Conservation (phyloP, 2,797 vertebrate species). For the Molossus molossus region DNA sequence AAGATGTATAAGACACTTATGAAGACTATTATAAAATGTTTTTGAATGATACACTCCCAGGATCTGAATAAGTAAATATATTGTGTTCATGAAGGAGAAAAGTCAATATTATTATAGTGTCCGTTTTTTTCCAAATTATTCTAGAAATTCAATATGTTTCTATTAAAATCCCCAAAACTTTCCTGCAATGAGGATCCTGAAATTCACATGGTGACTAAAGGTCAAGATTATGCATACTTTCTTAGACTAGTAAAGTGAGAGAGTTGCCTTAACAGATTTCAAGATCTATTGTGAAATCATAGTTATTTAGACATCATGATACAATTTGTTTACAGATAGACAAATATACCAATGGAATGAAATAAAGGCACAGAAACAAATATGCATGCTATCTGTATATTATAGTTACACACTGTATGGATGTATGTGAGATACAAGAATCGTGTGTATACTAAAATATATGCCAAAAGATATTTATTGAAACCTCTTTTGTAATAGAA, state of each 20-base stretch:
- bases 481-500: slow-evolving; percentile 1
- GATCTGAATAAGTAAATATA: slow-evolving; percentile 31
- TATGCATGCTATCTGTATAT: not conserved
- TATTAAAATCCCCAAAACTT: not conserved
- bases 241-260: not conserved
- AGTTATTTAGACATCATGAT: not conserved
- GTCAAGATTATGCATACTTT: not conserved
- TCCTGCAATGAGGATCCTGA: not conserved
- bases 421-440: not conserved
- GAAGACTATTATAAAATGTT: slow-evolving; percentile 47
- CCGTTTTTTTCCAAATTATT: slow-evolving; percentile 24
- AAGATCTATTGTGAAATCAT: not conserved
- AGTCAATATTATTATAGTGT: not conserved
- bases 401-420: not conserved
- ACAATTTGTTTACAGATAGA: not conserved
- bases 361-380: not conserved
- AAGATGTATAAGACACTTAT: not conserved
- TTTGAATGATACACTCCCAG: not conserved
- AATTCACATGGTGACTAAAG: not conserved
- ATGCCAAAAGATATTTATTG: not conserved
- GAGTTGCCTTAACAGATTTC: not conserved
- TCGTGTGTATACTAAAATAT: not conserved
- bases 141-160: not conserved
- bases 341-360: not conserved
- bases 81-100: not conserved